A percentile compares a stretch with the other conserved stretches of the same genome.
These are phyloP conservation scores for Litoditis marina DNA, from an alignment of 2,888 invertebrate species.

Conservation along the genomic window DNA sequence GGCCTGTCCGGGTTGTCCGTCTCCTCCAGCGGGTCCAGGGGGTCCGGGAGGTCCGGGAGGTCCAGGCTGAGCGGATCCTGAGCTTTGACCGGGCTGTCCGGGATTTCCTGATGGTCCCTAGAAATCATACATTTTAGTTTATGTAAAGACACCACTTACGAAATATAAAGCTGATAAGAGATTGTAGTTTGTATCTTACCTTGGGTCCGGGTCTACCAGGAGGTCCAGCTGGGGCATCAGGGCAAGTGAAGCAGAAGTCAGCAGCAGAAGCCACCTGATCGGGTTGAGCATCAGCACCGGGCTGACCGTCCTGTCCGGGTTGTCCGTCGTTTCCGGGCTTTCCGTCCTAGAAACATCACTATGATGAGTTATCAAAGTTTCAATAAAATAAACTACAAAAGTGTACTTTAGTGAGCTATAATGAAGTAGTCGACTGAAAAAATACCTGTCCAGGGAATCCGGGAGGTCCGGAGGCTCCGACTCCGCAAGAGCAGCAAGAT, in stretches of 20 bases:
- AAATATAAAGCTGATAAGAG: no score
- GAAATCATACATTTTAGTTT: no score
- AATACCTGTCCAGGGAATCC: slow-evolving; percentile 48
- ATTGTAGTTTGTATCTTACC: no score
- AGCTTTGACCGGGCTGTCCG: slow-evolving; percentile 21
- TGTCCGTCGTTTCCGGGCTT: slow-evolving; percentile 33
- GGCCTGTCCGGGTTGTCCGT: slow-evolving; percentile 42
- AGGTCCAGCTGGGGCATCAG: slow-evolving; percentile 46
- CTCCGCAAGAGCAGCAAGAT: slow-evolving; percentile 48
- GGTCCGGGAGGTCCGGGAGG: slow-evolving; percentile 44
- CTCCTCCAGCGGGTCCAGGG: slow-evolving; percentile 39
- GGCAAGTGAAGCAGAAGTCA: slow-evolving; percentile 53
- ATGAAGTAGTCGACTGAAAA: no score
- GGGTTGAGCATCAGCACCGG: slow-evolving; percentile 41
- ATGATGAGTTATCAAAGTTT: no score
- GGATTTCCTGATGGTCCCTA: slow-evolving; percentile 34
- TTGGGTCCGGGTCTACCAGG: slow-evolving; percentile 47
- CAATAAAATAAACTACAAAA: no score
- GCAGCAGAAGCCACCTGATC: slow-evolving; percentile 39
- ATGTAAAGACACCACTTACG: no score
- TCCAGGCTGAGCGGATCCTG: slow-evolving; percentile 40
- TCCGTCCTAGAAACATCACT: no score
- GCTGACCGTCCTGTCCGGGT: slow-evolving; percentile 31
- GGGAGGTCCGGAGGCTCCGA: slow-evolving; percentile 46
- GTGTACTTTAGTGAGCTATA: no score